Evolutionary conservation across 2,113 vertebrate species (phyloP), one percentile per base, ranked within the genome.

Genomic region (Neofelis nebulosa): DNA sequence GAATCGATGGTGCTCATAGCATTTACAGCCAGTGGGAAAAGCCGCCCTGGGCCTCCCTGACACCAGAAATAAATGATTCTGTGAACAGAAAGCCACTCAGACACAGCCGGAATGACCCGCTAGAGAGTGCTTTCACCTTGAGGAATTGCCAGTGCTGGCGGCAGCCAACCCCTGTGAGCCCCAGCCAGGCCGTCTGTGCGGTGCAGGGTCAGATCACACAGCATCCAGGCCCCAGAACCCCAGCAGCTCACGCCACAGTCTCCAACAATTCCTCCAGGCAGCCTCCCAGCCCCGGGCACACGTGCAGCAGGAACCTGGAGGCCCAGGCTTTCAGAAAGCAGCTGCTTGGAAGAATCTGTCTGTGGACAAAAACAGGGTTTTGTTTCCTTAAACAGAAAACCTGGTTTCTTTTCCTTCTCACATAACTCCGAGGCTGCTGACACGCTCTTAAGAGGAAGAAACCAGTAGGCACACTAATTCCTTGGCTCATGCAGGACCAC

Each of bases 61-160:
- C 98, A 98, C 98, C 81, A 97, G 97, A 98, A 98, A 99, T 98
- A 98, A 99, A 98, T 98, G 98, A 98, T 98, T 98, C 98, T 82
- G 31, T 0, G n/a, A 86, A 97, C 97, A 97, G 85, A 97, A 93
- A 92, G 88, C 95, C 98, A 98, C 98, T 98, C 98, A 98, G 98
- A 98, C 36, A 87, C 80, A 18, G 90, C 96, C 95, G 38, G 97
- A 98, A 98, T 98, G 98, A 98, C 98, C 98, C 97, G 29, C 98
- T 66, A 82, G 98, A 98, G 98, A 98, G 97, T 86, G 98, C 98
- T 96, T 98, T 98, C 98, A 98, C 98, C 97, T 97, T 98, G 98
- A 98, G 97, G 98, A 97, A 98, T 86, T 82, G 97, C 97, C 81
- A n/a, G 95, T 89, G 89, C 98, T 96, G 95, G 98, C 71, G 38